Evolutionary conservation across 2,797 vertebrate species (phyloP).

Genomic region (Mionectes olivaceus): DNA sequence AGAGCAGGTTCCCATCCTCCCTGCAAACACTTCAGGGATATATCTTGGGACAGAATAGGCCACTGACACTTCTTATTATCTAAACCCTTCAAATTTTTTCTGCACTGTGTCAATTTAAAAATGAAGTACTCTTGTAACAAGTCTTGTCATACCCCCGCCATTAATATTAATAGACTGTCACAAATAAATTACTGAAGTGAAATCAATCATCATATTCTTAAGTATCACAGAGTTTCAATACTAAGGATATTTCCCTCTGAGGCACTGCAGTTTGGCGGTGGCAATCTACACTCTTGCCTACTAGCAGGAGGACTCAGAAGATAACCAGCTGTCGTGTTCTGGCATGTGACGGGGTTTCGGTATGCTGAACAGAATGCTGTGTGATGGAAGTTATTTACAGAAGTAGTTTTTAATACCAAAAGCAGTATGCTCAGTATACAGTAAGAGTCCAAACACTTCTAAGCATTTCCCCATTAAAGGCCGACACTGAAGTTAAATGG

Average conservation of each 20-base stretch:
- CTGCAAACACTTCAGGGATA: background rate
- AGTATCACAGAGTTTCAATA: background rate
- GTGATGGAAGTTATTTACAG: conserved; percentile 61
- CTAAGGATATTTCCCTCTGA: conserved; percentile 35
- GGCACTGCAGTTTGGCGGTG: conserved; percentile 58
- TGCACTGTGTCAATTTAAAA: background rate
- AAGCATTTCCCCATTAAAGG: conserved; percentile 61
- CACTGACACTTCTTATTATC: background rate
- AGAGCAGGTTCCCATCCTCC: background rate
- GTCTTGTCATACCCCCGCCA: background rate
- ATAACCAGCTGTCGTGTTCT: conserved; percentile 61
- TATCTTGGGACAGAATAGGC: background rate
- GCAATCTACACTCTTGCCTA: conserved; percentile 17
- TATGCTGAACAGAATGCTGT: conserved; percentile 62
- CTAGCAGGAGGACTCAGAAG: conserved; percentile 4
- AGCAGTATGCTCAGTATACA: conserved; percentile 62
- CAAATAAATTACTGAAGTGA: conserved; percentile 28
- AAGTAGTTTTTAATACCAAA: conserved; percentile 60
- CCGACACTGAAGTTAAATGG: conserved; percentile 37
- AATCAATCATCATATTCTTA: background rate
- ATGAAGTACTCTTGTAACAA: background rate
- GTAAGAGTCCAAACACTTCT: conserved; percentile 56
- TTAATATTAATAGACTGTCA: background rate
- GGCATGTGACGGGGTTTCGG: conserved; percentile 31
- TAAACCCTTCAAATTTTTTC: background rate